Percentiles rank a stretch among this genome's conserved stretches.
Evolutionary conservation across 1,140 invertebrate species (phyloP).

Genomic region (Brachystomella parvula): DNA sequence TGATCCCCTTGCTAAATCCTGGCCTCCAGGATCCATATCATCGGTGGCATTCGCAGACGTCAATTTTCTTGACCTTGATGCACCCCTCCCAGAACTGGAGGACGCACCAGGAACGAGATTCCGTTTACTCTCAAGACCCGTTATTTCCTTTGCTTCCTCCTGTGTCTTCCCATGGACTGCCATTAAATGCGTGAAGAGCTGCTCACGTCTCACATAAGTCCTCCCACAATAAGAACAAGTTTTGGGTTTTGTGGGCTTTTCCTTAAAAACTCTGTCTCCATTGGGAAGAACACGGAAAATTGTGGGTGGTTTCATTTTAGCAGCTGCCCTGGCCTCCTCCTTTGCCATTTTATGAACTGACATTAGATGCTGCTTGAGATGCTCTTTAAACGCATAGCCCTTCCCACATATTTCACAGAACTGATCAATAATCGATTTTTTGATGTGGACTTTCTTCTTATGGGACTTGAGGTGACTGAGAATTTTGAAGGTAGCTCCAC

Average conservation of each 20-base stretch:
- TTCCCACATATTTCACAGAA: not conserved
- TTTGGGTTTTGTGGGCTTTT: not conserved
- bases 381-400: not conserved
- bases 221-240: not conserved
- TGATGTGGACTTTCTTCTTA: not conserved
- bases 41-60: too few species aligned
- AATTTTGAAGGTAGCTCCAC: not conserved
- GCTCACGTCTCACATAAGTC: slow-evolving; percentile 1
- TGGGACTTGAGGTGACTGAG: not conserved
- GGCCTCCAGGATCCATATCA: too few species aligned
- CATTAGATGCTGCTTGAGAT: not conserved
- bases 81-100: too few species aligned
- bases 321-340: not conserved
- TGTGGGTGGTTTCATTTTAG: not conserved
- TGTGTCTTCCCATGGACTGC: not conserved
- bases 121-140: not conserved
- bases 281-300: not conserved
- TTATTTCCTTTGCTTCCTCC: slow-evolving; percentile 1
- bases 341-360: not conserved
- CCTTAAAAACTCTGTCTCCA: not conserved
- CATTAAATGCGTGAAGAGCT: slow-evolving; percentile 4
- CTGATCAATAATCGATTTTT: not conserved
- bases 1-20: too few species aligned
- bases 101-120: too few species aligned
- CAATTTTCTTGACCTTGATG: too few species aligned